Evolutionary conservation across 2,888 invertebrate genomes (phyloP).

Genomic region (Linnaemya tessellans): DNA sequence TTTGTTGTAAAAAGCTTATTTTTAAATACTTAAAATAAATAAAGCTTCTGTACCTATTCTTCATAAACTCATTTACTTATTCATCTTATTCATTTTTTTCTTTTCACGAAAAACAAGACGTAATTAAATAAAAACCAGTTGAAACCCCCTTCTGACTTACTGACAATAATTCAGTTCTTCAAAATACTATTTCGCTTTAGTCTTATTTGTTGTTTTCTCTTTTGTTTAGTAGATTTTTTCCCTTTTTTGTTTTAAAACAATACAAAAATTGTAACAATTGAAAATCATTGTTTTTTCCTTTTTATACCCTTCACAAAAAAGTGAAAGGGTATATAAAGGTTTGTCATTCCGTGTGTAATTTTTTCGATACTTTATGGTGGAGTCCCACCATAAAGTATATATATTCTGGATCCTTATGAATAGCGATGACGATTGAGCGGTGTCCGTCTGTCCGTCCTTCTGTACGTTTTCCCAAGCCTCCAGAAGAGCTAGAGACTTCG

Average conservation of each 20-base stretch:
- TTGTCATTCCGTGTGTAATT: too few species aligned
- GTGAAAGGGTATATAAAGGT: too few species aligned
- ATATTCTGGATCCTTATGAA: too few species aligned
- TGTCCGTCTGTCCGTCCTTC: too few species aligned
- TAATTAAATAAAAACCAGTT: neutral
- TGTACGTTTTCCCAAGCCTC: too few species aligned
- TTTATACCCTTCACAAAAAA: too few species aligned
- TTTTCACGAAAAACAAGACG: conserved; percentile 1
- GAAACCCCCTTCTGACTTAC: conserved; percentile 24
- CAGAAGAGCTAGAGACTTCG: too few species aligned
- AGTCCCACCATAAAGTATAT: too few species aligned
- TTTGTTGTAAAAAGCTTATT: neutral
- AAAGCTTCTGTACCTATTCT: conserved; percentile 2
- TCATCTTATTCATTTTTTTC: neutral
- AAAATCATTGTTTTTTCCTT: conserved; percentile 22
- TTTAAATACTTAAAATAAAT: conserved; percentile 24
- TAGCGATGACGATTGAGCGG: too few species aligned
- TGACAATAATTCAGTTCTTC: conserved; percentile 38
- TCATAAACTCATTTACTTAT: conserved; percentile 8
- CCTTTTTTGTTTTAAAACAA: conserved; percentile 55
- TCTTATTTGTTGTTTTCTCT: conserved; percentile 42
- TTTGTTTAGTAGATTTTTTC: conserved; percentile 42
- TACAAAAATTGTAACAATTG: conserved; percentile 69
- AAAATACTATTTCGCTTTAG: neutral
- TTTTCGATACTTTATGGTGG: too few species aligned